These are phyloP conservation scores for Hormaphis cornu DNA, from an alignment of 1,140 invertebrate genomes.

Conservation along the genomic window DNA sequence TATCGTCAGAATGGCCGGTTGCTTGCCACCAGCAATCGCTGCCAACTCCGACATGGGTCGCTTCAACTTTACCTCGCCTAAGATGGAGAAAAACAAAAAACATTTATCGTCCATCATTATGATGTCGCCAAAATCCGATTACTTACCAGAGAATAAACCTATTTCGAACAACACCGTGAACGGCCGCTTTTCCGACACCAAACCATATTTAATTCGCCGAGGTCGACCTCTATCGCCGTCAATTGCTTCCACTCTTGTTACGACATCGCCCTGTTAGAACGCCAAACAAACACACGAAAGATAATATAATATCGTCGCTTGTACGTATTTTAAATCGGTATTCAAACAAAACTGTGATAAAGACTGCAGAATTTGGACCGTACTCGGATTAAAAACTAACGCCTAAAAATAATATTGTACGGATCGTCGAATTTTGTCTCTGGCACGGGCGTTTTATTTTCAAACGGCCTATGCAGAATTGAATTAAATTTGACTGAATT, in stretches of 20 bases:
- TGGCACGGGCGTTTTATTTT: too few species aligned
- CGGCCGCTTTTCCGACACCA: constrained; percentile 70
- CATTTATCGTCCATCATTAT: too few species aligned
- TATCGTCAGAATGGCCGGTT: constrained; percentile 69
- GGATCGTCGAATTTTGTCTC: too few species aligned
- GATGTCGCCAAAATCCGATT: neutral
- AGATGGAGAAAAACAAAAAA: neutral
- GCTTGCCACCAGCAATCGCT: constrained; percentile 61
- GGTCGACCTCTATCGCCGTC: constrained; percentile 80
- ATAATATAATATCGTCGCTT: neutral
- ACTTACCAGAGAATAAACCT: constrained; percentile 65
- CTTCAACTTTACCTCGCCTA: constrained; percentile 50
- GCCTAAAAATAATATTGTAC: too few species aligned
- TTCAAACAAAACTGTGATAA: too few species aligned
- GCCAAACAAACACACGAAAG: constrained; percentile 4
- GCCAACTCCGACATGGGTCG: constrained; percentile 64
- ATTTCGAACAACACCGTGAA: constrained; percentile 75
- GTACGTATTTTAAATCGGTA: too few species aligned
- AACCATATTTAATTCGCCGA: constrained; percentile 67
- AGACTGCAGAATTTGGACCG: too few species aligned
- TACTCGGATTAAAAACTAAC: too few species aligned
- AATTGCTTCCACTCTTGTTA: constrained; percentile 68
- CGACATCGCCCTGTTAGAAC: constrained; percentile 48
- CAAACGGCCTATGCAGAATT: too few species aligned
- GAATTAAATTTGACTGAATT: too few species aligned